phyloP scores from a whole-genome alignment of 2,113 vertebrate species.

The Atlantisia rogersi region DNA sequence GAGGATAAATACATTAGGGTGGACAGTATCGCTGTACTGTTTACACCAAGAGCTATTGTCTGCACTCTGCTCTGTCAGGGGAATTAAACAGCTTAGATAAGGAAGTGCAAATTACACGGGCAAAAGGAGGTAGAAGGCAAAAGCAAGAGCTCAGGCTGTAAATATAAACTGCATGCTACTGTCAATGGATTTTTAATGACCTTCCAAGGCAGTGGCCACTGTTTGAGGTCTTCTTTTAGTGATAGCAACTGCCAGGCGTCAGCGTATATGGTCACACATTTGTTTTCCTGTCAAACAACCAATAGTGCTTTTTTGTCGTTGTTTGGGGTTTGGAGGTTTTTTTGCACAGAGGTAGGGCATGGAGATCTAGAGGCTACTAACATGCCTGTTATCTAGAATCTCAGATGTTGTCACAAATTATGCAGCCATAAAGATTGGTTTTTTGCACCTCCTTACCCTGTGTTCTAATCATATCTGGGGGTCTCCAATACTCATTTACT shows the following conservation, averaged over 20 bases:
- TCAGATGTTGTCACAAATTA: not conserved
- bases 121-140: not conserved
- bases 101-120: not conserved
- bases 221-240: not conserved
- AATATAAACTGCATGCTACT: not conserved
- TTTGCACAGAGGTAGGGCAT: not conserved
- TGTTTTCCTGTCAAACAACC: not conserved
- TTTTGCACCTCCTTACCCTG: not conserved
- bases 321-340: not conserved
- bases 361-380: not conserved
- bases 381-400: not conserved
- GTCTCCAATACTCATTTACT: not conserved
- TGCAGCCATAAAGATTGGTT: not conserved
- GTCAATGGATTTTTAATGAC: conserved; percentile 10
- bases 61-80: not conserved
- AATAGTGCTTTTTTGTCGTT: not conserved
- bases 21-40: not conserved
- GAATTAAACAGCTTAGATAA: not conserved
- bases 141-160: not conserved
- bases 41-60: not conserved
- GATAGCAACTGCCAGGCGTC: not conserved
- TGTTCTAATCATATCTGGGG: not conserved
- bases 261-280: not conserved
- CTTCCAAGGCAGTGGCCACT: not conserved
- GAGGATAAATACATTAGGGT: not conserved